Evolutionary conservation across 64 coral and sea anemone species (phyloP), one percentile per base, ranked within the genome.

Genomic region (Anthopleura sola): DNA sequence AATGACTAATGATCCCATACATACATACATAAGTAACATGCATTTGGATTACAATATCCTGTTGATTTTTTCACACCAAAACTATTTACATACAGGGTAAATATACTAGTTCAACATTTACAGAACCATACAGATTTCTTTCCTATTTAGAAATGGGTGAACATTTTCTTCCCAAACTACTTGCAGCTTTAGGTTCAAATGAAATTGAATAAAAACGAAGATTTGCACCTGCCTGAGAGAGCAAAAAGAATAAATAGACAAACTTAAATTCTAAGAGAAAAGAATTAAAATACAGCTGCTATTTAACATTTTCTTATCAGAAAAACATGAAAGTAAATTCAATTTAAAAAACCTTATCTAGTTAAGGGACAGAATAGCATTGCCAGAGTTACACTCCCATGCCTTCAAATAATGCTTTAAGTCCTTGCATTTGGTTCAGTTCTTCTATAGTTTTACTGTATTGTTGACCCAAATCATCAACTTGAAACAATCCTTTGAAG

Each of bases 1-100:
- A 71, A 71, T 71, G 66, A 71, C 29, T 62, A 62, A 62, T 3
- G 15, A 32, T 71, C 15, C 66, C 28, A 29, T 13, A 31, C 28
- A 71, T 71, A 34, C 66, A 71, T 34, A 71, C n/a, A n/a, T n/a
- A 71, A 34, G 28, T 16, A 71, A 34, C 66, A 15, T 31, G 28
- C 66, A 14, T 31, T 71, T 71, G 13, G 13, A 71, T 34, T 15
- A 4, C 28, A n/a, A n/a, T 17, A 32, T 71, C 66, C 66, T 71
- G 66, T 71, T 13, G 23, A 15, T 71, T 71, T 34, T 62, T 29
- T 32, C 31, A 36, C 66, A 34, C 14, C 15, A 71, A 8, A 53
- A 71, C 31, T 71, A 71, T 71, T 71, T 71, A 71, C 66, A 71
- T 31, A n/a, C n/a, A n/a, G n/a, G n/a, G n/a, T n/a, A n/a, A n/a